Base-by-base conservation (phyloP, 2,113 vertebrate species). In the Riparia riparia region DNA sequence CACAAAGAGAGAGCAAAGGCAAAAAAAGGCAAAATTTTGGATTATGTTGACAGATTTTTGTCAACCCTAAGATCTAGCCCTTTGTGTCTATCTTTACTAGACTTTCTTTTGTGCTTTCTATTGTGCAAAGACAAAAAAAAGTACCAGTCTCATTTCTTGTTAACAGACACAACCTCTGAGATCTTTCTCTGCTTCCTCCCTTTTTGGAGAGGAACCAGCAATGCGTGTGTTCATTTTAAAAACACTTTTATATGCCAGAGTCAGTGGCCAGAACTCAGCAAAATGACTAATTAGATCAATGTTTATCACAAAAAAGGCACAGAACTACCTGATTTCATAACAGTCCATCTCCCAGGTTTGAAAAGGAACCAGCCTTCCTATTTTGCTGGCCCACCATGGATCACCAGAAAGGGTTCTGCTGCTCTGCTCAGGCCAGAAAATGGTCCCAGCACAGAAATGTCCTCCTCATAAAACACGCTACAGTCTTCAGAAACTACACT, bases 391-490 rank as follows among this genome's bases (percentile, higher is more conserved):
- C 21, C 0, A 1, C 37, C 3, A 6, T 3, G 25, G 2, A 82
- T 31, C 44, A 37, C 45, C 42, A 76, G 13, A 45, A 85, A 37
- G 34, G 51, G 20, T 37, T 85, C 41, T 93, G 39, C 63, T 65
- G n/a, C 34, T 73, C 37, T 77, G 26, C 49, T 68, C 37, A 69
- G 61, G 69, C 8, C 22, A 73, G 31, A 56, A 85, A 51, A 77
- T 7, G 31, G 28, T 58, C 32, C 50, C 42, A 61, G 69, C 22
- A 47, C 25, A 64, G 44, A 73, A 80, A 60, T 14, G 14, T 22
- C 45, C 41, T 47, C 58, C 31, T 60, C 2, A 0, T 47, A 66
- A 80, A n/a, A 61, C 45, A 66, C 1, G 1, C 34, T 39, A 22
- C 28, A n/a, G 47, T 31, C 24, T 56, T 70, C 45, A 50, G 19